A percentile compares a stretch with the other conserved stretches of the same genome.
These are phyloP conservation scores for Brenthis daphne DNA, from an alignment of 2,888 invertebrate species.

Conservation along the genomic window DNA sequence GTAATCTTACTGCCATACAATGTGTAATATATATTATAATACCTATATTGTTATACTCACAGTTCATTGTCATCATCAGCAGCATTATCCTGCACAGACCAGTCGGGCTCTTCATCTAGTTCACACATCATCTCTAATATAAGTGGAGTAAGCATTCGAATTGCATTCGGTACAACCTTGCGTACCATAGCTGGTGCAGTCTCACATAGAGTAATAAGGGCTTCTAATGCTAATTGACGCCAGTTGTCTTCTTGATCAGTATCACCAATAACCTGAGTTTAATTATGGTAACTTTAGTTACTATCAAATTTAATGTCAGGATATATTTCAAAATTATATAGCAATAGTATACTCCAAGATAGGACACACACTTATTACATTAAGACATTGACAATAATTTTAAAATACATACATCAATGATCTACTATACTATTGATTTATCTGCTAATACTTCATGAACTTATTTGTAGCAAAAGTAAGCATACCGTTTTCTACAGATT, in stretches of 20 bases:
- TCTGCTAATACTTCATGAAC: no score
- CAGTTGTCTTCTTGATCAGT: slow-evolving; percentile 89
- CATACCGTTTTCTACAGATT: no score
- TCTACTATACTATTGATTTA: no score
- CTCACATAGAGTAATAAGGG: slow-evolving; percentile 93
- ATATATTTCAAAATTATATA: no score
- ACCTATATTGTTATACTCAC: slow-evolving; percentile 56
- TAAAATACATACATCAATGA: no score
- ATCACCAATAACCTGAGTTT: slow-evolving; percentile 84
- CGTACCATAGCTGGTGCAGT: slow-evolving; percentile 98
- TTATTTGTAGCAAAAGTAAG: no score
- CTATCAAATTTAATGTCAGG: no score
- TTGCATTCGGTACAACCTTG: slow-evolving; percentile 93
- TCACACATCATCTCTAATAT: slow-evolving; percentile 97
- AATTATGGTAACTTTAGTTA: not conserved
- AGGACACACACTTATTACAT: no score
- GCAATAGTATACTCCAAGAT: no score
- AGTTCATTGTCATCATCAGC: slow-evolving; percentile 95
- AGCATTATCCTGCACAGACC: slow-evolving; percentile 93
- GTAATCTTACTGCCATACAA: not conserved
- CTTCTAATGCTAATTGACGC: slow-evolving; percentile 95
- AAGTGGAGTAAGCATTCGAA: slow-evolving; percentile 90
- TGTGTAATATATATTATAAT: not conserved
- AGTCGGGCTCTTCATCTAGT: slow-evolving; percentile 94
- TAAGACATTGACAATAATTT: no score